Evolutionary conservation across 2,113 vertebrate genomes (phyloP), one percentile per base, ranked within the genome.

Genomic region (Shinisaurus crocodilurus): DNA sequence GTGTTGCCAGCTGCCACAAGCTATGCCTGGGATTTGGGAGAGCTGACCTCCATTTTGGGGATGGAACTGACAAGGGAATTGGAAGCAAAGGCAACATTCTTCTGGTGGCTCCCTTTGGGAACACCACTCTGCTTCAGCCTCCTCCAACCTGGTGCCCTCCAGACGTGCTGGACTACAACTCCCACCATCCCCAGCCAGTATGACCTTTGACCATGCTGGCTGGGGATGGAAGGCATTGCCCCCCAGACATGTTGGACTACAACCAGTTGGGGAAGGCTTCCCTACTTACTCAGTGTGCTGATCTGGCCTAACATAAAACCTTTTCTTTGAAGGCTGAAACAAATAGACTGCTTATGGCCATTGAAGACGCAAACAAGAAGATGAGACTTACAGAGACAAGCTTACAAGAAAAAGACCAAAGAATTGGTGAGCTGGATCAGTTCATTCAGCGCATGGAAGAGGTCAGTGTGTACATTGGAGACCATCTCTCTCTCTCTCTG

Each of bases 361-460:
- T 99, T 74, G 98, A 99, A 92, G 98, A 99, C 86, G 98, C 98
- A 63, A 99, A 99, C 95, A 98, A 93, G 87, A 99, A 98, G 91
- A 97, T 98, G 92, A 96, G 95, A 40, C 89, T 92, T 0, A 98
- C 98, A 79, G 98, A 99, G 95, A 97, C 96, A 65, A 98, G 98
- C 96, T 98, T 99, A 0, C 97, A 98, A 67, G 99, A 99, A 89
- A 98, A 98, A 89, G 99, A 99, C 95, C 97, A 97, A 95, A 98
- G 98, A 89, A 98, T 99, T 16, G 93, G 96, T 2, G 99, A 99
- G 89, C 93, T 99, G 92, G 99, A 99, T 94, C 96, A 98, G 50
- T 96, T 99, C 50, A 97, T 99, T n/a, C 97, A 98, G 76, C 98
- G 98, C 85, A 99, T 99, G 99, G 98, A 97, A 88, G 97, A 98